Percentiles rank a stretch among this genome's conserved stretches.
These are phyloP conservation scores for Pseudopleuronectes americanus DNA, from an alignment of 2,797 vertebrate genomes.

Conservation along the genomic window DNA sequence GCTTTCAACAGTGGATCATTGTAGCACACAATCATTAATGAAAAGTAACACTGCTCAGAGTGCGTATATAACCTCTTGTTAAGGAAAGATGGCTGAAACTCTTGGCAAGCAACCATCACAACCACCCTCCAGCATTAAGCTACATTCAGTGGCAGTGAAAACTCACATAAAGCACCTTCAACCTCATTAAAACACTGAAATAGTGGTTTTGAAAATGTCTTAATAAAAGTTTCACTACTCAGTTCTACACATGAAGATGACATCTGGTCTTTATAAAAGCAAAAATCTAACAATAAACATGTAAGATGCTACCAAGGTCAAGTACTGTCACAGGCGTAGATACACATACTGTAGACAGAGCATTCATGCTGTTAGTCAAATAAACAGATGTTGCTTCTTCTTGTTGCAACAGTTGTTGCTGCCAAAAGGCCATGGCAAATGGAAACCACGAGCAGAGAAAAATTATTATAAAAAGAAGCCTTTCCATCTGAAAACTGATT, in stretches of 20 bases:
- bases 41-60: not conserved
- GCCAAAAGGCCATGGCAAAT: conserved; percentile 9
- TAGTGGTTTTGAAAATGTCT: not conserved
- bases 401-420: conserved; percentile 4
- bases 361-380: conserved; percentile 9
- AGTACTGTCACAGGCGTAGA: conserved; percentile 1
- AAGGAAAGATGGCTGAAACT: not conserved
- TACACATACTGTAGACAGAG: not conserved
- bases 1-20: no score
- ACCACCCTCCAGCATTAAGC: not conserved
- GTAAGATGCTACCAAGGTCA: not conserved
- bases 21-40: not conserved
- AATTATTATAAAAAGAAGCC: conserved; percentile 5
- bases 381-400: conserved; percentile 16
- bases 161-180: not conserved
- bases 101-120: not conserved
- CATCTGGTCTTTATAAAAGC: conserved; percentile 24
- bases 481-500: conserved; percentile 17
- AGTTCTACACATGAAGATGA: not conserved
- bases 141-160: not conserved
- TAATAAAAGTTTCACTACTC: not conserved
- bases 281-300: conserved; percentile 10
- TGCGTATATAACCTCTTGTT: not conserved
- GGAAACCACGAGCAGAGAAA: conserved; percentile 2
- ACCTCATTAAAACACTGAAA: conserved; percentile 27